Evolutionary conservation across 2,797 vertebrate genomes (phyloP).

Genomic region (Poecilia wingei): DNA sequence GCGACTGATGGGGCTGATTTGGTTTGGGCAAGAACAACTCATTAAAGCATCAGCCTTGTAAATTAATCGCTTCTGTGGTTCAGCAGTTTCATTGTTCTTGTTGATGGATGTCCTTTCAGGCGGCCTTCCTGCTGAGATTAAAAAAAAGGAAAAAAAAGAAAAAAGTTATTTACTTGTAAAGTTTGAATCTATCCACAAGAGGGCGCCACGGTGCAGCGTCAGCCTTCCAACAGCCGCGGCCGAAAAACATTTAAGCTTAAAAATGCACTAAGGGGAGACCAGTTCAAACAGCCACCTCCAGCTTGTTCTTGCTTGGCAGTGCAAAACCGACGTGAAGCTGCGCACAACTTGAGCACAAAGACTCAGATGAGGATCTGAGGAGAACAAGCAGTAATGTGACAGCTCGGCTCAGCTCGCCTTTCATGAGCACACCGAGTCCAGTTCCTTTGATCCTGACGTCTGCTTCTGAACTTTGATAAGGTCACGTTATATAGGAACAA

Average conservation of each 20-base stretch:
- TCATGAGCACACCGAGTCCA: constrained; percentile 18
- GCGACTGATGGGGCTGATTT: not conserved
- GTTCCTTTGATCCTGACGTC: constrained; percentile 26
- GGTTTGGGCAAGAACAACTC: not conserved
- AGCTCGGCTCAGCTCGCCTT: constrained; percentile 34
- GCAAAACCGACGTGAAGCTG: constrained; percentile 36
- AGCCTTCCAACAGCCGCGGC: constrained; percentile 36
- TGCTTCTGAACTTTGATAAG: constrained; percentile 5
- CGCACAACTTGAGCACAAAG: constrained; percentile 30
- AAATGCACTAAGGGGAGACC: constrained; percentile 40
- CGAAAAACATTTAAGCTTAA: constrained; percentile 60
- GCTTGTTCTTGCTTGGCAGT: constrained; percentile 10
- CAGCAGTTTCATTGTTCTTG: constrained; percentile 1
- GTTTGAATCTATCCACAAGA: constrained; percentile 26
- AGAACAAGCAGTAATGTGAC: constrained; percentile 34
- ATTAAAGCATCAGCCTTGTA: not conserved
- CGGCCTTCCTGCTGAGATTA: not conserved
- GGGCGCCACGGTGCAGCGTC: constrained; percentile 21
- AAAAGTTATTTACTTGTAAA: constrained; percentile 22
- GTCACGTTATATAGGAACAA: not conserved
- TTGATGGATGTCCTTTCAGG: not conserved
- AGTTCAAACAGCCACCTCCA: constrained; percentile 27
- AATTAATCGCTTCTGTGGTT: not conserved
- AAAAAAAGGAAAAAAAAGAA: not conserved
- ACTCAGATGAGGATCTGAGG: constrained; percentile 20